These are phyloP conservation scores for Coleophora deauratella DNA, from an alignment of 2,888 invertebrate species.

Conservation along the genomic window DNA sequence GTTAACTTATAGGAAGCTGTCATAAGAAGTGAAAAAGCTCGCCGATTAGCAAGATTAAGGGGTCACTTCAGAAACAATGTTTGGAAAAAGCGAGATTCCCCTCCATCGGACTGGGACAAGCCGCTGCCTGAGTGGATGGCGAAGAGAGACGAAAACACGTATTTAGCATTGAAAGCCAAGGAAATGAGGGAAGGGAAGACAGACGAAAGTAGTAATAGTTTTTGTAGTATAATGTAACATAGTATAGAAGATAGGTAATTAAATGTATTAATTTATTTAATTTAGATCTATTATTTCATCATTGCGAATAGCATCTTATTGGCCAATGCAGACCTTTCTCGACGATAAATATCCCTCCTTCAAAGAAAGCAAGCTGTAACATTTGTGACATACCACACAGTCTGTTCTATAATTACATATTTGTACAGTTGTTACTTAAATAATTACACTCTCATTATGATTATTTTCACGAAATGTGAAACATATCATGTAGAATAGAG, in stretches of 20 bases:
- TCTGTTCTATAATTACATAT: no score
- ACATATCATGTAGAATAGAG: no score
- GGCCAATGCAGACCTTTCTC: no score
- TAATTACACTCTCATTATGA: no score
- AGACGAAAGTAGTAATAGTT: conserved; percentile 28
- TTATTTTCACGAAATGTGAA: no score
- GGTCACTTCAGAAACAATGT: conserved; percentile 83
- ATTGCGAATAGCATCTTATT: no score
- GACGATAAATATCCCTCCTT: no score
- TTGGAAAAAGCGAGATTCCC: conserved; percentile 84
- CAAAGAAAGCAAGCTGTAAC: no score
- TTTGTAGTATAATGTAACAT: conserved; percentile 53
- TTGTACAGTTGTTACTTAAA: no score
- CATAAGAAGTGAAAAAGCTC: conserved; percentile 80
- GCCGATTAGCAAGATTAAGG: conserved; percentile 76
- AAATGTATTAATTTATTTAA: no score
- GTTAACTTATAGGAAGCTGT: conserved; percentile 69
- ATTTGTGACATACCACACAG: no score
- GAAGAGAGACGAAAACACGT: conserved; percentile 79
- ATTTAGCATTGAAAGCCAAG: conserved; percentile 77
- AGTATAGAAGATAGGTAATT: neutral
- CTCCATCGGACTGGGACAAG: conserved; percentile 87
- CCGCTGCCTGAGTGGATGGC: conserved; percentile 85
- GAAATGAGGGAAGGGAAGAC: conserved; percentile 66
- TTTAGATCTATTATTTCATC: no score